Evolutionary conservation across 2,888 invertebrate genomes (phyloP).

Genomic region (Ctena decussata): DNA sequence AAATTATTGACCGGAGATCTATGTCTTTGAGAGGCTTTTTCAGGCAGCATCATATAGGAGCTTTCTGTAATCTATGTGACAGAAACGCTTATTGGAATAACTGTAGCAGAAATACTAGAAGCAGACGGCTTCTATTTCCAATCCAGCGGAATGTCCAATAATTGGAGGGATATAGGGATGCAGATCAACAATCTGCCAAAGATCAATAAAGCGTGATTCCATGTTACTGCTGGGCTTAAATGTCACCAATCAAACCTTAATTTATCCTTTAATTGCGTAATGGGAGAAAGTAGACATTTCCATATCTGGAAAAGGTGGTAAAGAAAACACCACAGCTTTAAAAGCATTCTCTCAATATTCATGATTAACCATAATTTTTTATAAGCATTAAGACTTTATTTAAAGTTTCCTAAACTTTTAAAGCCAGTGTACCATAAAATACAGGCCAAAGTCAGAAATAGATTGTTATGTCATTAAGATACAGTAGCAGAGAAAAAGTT

Average conservation of each 20-base stretch:
- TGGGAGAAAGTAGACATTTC: background rate
- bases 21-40: background rate
- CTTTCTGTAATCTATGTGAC: constrained; percentile 7
- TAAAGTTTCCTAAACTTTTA: too few species aligned
- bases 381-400: too few species aligned
- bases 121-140: background rate
- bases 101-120: background rate
- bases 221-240: background rate
- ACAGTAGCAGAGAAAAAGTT: too few species aligned
- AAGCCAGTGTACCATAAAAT: too few species aligned
- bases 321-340: too few species aligned
- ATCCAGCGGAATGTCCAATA: constrained; percentile 2
- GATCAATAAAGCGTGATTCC: constrained; percentile 7
- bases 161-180: background rate
- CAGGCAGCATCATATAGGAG: background rate
- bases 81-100: constrained; percentile 1
- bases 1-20: constrained; percentile 14
- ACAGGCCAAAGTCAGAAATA: too few species aligned
- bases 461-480: too few species aligned
- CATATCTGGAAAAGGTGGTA: too few species aligned
- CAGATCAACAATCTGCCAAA: background rate
- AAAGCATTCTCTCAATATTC: too few species aligned
- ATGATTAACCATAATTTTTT: too few species aligned
- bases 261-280: constrained; percentile 1
- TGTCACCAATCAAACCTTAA: background rate